Evolutionary conservation across 2,888 invertebrate genomes (phyloP), one percentile per base, ranked within the genome.

Genomic region (Caenorhabditis sulstoni): DNA sequence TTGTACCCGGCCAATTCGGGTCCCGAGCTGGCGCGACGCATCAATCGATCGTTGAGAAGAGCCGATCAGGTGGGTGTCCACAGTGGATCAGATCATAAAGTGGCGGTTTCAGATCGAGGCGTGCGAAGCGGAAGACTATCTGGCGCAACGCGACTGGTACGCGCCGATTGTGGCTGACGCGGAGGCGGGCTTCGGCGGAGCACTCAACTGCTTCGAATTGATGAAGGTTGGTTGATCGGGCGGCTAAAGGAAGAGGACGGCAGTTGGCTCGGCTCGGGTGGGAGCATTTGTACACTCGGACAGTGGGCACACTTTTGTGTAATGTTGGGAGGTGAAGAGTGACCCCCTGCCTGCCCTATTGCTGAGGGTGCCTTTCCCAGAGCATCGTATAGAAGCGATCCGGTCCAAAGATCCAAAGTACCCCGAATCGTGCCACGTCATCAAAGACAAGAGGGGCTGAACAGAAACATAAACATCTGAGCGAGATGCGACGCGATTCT

Each of bases 151-250:
- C 16, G 89, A 89, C 71, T 89, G 89, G 88, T 88, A 89, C 57
- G 89, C 86, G 5, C 91, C 91, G 20, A 88, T 91, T 67, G 90
- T 91, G 16, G 91, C 91, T 35, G 91, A 91, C 79, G 90, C 91
- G 1, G 91, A 91, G 71, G 91, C 91, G 23, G 91, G 91, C 52
- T 91, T 91, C 76, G 91, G 91, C 12, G 91, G 91, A 62, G 88
- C 90, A 0, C 81, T 91, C 50, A 91, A 91, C 78, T 91, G 91
- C 57, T 91, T 87, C 77, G 91, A 91, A 73, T 79, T 91, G 64
- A 90, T 90, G 89, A 91, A 91, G 83, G 89, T 88, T 22, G 35
- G 84, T 65, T 5, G 29, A 29, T 5, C 3, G 29, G 7, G 29
- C 29, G 29, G 7, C 29, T 29, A 29, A 29, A 29, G 29, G 29